Evolutionary conservation across 2,888 invertebrate genomes (phyloP).

Genomic region (Keiferia lycopersicella): DNA sequence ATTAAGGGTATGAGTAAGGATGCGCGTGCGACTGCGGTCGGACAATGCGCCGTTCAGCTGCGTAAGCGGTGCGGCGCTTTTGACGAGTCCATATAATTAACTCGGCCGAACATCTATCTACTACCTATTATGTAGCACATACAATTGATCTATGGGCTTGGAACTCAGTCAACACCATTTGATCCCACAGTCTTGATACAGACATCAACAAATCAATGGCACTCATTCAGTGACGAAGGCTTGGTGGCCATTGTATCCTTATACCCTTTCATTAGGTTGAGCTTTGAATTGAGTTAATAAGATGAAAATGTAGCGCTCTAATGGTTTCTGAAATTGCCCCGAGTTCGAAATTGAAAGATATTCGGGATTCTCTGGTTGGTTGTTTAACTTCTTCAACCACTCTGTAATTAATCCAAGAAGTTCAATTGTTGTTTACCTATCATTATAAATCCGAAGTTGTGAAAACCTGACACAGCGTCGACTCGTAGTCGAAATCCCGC

Average conservation of each 20-base stretch:
- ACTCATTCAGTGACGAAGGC: neutral
- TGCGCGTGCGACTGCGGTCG: conserved; percentile 52
- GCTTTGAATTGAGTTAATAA: neutral
- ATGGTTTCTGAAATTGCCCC: neutral
- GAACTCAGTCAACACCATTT: conserved; percentile 17
- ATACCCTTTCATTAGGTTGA: neutral
- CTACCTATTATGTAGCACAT: conserved; percentile 45
- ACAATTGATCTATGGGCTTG: conserved; percentile 35
- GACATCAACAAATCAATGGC: conserved; percentile 16
- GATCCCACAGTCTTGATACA: conserved; percentile 21
- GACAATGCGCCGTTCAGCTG: conserved; percentile 66
- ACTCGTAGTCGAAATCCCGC: neutral
- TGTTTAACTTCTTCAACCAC: neutral
- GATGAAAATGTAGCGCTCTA: conserved; percentile 1
- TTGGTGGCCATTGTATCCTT: neutral
- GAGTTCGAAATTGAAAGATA: neutral
- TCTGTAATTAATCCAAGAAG: conserved; percentile 16
- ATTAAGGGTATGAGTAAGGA: conserved; percentile 62
- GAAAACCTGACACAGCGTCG: neutral
- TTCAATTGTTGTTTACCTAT: conserved; percentile 8
- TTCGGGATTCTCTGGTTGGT: neutral
- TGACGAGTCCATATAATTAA: conserved; percentile 56
- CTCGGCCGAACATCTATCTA: conserved; percentile 45
- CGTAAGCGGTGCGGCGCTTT: conserved; percentile 62
- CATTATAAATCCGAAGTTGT: conserved; percentile 7